Evolutionary conservation across 2,888 invertebrate species (phyloP).

Genomic region (Leptothorax acervorum): DNA sequence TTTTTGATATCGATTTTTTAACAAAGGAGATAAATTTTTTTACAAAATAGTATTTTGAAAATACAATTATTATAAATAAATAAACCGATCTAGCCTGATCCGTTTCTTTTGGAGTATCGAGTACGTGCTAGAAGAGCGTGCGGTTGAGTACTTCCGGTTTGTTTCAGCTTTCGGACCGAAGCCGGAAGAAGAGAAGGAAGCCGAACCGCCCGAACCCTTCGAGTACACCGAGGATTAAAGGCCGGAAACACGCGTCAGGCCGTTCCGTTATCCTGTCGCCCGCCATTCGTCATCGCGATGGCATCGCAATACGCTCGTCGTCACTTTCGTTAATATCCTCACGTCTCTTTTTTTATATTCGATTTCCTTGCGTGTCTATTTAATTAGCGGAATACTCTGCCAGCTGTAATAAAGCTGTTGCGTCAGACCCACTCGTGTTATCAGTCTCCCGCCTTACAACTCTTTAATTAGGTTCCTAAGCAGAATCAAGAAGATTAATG

Average conservation of each 20-base stretch:
- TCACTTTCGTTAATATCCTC: slow-evolving; percentile 16
- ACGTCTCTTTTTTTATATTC: slow-evolving; percentile 30
- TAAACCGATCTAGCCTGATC: neutral
- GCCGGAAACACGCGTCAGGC: slow-evolving; percentile 18
- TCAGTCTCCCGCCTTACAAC: slow-evolving; percentile 18
- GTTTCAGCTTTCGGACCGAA: slow-evolving; percentile 93
- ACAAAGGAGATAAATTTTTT: neutral
- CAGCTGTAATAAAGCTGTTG: slow-evolving; percentile 42
- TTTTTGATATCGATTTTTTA: neutral
- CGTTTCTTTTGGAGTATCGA: neutral
- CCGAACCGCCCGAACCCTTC: slow-evolving; percentile 98
- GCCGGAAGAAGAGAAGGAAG: slow-evolving; percentile 97
- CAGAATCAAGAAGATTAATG: slow-evolving; percentile 12
- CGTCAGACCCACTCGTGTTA: slow-evolving; percentile 25
- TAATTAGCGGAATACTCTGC: slow-evolving; percentile 35
- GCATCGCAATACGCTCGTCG: slow-evolving; percentile 23
- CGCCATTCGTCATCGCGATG: slow-evolving; percentile 45
- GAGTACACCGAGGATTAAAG: slow-evolving; percentile 95
- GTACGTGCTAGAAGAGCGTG: neutral
- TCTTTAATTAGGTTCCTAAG: slow-evolving; percentile 21
- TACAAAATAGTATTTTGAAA: neutral
- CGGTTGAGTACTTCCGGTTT: slow-evolving; percentile 56
- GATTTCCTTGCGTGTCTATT: neutral
- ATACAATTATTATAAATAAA: neutral
- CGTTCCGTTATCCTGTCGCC: slow-evolving; percentile 18